Evolutionary conservation across 1,140 invertebrate species (phyloP).

Genomic region (Agraylea sexmaculata): DNA sequence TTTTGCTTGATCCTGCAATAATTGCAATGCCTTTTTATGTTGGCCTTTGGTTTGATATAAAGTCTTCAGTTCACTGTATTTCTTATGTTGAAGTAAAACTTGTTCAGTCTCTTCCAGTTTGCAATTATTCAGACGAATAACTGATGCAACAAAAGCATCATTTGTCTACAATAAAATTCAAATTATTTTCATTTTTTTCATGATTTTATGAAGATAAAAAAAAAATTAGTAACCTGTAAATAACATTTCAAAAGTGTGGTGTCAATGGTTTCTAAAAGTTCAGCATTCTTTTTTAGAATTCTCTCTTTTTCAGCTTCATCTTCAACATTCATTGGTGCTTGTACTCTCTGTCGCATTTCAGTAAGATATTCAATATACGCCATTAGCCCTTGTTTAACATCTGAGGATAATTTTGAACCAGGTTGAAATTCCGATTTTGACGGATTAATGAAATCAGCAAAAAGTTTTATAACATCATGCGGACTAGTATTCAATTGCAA

Average conservation of each 20-base stretch:
- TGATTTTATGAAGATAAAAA: slow-evolving; percentile 15
- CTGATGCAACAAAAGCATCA: slow-evolving; percentile 80
- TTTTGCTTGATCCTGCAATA: slow-evolving; percentile 71
- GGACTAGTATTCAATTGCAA: slow-evolving; percentile 81
- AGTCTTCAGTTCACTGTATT: slow-evolving; percentile 89
- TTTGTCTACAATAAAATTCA: slow-evolving; percentile 60
- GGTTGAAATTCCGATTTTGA: slow-evolving; percentile 35
- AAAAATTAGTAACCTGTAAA: slow-evolving; percentile 53
- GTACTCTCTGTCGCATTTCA: slow-evolving; percentile 51
- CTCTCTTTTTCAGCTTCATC: slow-evolving; percentile 24
- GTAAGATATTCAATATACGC: slow-evolving; percentile 85
- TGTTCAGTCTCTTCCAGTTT: slow-evolving; percentile 89
- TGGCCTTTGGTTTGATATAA: slow-evolving; percentile 89
- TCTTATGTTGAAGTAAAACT: slow-evolving; percentile 74
- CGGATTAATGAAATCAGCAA: slow-evolving; percentile 58
- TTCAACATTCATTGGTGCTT: slow-evolving; percentile 37
- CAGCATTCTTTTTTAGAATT: slow-evolving; percentile 33
- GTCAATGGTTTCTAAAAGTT: slow-evolving; percentile 84
- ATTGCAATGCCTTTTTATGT: slow-evolving; percentile 82
- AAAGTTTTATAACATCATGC: slow-evolving; percentile 86
- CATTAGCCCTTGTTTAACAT: slow-evolving; percentile 77
- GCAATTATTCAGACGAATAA: slow-evolving; percentile 89
- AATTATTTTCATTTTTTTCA: slow-evolving; percentile 6
- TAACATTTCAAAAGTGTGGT: slow-evolving; percentile 95
- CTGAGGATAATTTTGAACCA: slow-evolving; percentile 59